phyloP scores from a whole-genome alignment of 2,888 invertebrate species.

The Cynaeus angustus region DNA sequence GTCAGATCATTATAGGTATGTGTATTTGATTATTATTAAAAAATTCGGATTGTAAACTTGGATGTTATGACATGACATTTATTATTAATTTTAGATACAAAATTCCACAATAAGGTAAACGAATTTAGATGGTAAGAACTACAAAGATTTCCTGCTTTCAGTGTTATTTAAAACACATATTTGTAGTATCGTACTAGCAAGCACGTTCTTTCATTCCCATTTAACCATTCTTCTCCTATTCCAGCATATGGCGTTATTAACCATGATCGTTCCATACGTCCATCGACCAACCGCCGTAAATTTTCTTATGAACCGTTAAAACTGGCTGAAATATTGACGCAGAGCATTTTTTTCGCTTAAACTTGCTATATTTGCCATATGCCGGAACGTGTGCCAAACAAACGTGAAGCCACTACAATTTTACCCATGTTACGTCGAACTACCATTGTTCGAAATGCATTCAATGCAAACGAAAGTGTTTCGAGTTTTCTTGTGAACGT shows the following conservation, averaged over 20 bases:
- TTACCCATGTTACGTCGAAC: slow-evolving; percentile 40
- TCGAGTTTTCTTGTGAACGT: slow-evolving; percentile 26
- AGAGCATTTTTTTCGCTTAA: slow-evolving; percentile 8
- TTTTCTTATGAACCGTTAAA: slow-evolving; percentile 35
- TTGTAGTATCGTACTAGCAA: background rate
- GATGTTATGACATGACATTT: too few relatives aligned
- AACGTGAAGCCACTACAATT: slow-evolving; percentile 30
- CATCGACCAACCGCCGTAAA: slow-evolving; percentile 19
- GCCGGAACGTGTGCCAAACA: slow-evolving; percentile 41
- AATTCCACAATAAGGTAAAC: too few relatives aligned
- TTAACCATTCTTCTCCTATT: background rate
- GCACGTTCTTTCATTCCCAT: background rate
- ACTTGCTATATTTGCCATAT: slow-evolving; percentile 41
- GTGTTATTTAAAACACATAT: background rate
- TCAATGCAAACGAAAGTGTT: slow-evolving; percentile 48
- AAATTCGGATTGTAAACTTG: too few relatives aligned
- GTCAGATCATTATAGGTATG: too few relatives aligned
- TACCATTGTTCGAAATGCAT: slow-evolving; percentile 44
- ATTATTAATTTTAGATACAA: too few relatives aligned
- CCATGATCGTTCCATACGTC: slow-evolving; percentile 13
- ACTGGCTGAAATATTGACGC: slow-evolving; percentile 26
- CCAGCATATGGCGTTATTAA: background rate
- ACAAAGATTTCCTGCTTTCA: too few relatives aligned
- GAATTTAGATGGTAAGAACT: too few relatives aligned
- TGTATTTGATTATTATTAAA: too few relatives aligned